Conservation (phyloP, 2,797 vertebrate genomes). For the Chelmon rostratus region DNA sequence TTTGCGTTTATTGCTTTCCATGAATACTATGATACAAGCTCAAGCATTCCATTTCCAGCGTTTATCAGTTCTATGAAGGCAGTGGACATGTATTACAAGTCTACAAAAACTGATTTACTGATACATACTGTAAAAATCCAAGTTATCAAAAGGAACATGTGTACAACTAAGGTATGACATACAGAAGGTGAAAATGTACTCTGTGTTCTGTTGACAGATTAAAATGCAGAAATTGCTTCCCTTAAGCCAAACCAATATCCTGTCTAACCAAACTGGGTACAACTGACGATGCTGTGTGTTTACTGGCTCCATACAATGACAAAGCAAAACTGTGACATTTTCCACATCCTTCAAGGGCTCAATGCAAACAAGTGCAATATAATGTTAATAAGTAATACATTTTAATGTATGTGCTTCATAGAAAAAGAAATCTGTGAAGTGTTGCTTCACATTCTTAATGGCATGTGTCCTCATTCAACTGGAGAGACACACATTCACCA, state of each 20-base stretch:
- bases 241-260: slow-evolving; percentile 43
- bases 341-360: slow-evolving; percentile 48
- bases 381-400: slow-evolving; percentile 55
- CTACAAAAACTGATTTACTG: slow-evolving; percentile 95
- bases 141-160: slow-evolving; percentile 95
- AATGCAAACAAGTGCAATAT: slow-evolving; percentile 60
- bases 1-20: slow-evolving; percentile 97
- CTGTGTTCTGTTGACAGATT: slow-evolving; percentile 46
- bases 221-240: slow-evolving; percentile 46
- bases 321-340: slow-evolving; percentile 49
- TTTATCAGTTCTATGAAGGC: slow-evolving; percentile 92
- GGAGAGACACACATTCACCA: slow-evolving; percentile 39
- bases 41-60: slow-evolving; percentile 94
- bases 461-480: slow-evolving; percentile 40
- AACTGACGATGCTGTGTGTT: slow-evolving; percentile 48
- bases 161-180: slow-evolving; percentile 91
- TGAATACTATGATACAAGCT: slow-evolving; percentile 96
- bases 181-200: slow-evolving; percentile 83
- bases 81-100: slow-evolving; percentile 93
- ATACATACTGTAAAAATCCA: slow-evolving; percentile 92
- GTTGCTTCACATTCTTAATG: slow-evolving; percentile 47
- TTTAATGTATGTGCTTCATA: slow-evolving; percentile 56
- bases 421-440: slow-evolving; percentile 54
- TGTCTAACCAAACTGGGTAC: slow-evolving; percentile 46
- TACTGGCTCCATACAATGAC: slow-evolving; percentile 50